Conservation (phyloP, 2,797 vertebrate genomes). For the Pangasius larnaudii region DNA sequence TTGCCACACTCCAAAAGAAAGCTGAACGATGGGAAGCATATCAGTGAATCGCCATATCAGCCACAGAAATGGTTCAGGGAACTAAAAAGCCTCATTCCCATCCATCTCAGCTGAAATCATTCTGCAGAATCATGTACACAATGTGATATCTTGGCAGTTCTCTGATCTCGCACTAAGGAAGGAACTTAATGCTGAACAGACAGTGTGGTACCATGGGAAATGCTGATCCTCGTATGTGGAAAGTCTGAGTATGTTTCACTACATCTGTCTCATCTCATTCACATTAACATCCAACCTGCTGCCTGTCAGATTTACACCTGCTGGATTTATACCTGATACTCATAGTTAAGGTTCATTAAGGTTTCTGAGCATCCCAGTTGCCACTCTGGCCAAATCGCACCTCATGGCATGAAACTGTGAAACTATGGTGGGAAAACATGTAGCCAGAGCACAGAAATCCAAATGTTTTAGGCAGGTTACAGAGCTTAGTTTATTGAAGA, state of each 20-base stretch:
- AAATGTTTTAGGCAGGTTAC: background rate
- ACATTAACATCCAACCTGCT: conserved; percentile 65
- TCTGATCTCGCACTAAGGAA: conserved; percentile 39
- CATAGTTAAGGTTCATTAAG: conserved; percentile 60
- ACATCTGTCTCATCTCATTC: conserved; percentile 69
- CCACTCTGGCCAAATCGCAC: conserved; percentile 65
- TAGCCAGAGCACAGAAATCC: conserved; percentile 32
- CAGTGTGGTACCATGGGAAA: conserved; percentile 51
- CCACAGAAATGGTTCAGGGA: conserved; percentile 63
- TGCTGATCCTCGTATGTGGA: conserved; percentile 47
- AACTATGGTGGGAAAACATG: background rate
- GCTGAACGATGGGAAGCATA: conserved; percentile 61
- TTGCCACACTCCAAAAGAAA: conserved; percentile 58
- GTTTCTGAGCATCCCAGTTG: conserved; percentile 31
- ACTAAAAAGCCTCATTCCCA: conserved; percentile 65
- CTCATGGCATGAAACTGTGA: background rate
- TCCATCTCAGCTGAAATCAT: conserved; percentile 65
- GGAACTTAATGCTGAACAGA: conserved; percentile 62
- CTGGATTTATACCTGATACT: conserved; percentile 52
- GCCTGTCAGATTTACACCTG: conserved; percentile 50
- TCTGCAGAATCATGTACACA: conserved; percentile 66
- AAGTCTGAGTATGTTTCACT: conserved; percentile 36
- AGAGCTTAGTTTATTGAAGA: background rate
- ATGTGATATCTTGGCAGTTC: conserved; percentile 66
- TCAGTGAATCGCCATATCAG: conserved; percentile 65